Evolutionary conservation across 2,888 invertebrate genomes (phyloP), one percentile per base, ranked within the genome.

Genomic region (Lycia hirtaria): DNA sequence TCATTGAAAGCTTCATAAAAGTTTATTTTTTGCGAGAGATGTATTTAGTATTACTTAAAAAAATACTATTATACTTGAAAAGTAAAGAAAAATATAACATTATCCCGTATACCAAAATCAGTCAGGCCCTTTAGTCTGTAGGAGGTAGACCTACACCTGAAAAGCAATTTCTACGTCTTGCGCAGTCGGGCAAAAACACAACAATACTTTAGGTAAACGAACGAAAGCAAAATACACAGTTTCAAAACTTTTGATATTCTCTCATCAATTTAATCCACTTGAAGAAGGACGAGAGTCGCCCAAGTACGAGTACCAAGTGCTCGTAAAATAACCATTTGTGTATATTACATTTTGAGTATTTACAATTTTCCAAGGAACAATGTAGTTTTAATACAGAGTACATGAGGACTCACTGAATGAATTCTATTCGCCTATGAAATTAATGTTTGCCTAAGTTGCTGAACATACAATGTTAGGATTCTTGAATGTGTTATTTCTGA

Each of bases 391-490:
- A 47, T 47, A 47, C 5, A 28, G 12, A 24, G 10, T 24, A 47
- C 26, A 28, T 35, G 48, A 49, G 41, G 41, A 49, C 48, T 49
- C 43, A 49, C 48, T 43, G 43, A 55, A 55, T 49, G 41, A 37
- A 49, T 55, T 55, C 41, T 35, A 49, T 48, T 49, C 35, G 28
- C 9, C 19, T n/a, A 43, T 41, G 33, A 58, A 53, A 43, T 49
- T 35, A 28, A 55, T 52, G 49, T 56, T 62, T 59, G 56, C 41
- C 17, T 35, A 44, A 43, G 50, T 48, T 49, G 52, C 55, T 58
- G 48, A 38, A 38, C 43, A 49, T 55, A 49, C 52, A 17, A 7
- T 26, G 43, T 19, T 28, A 19, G 17, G 19, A 28, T 5, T 28
- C 14, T 19, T 26, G 22, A 41, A 2, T 20, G 12, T 10, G n/a